These are phyloP conservation scores for Parthenolecanium corni DNA, from an alignment of 2,888 invertebrate species.

Conservation along the genomic window DNA sequence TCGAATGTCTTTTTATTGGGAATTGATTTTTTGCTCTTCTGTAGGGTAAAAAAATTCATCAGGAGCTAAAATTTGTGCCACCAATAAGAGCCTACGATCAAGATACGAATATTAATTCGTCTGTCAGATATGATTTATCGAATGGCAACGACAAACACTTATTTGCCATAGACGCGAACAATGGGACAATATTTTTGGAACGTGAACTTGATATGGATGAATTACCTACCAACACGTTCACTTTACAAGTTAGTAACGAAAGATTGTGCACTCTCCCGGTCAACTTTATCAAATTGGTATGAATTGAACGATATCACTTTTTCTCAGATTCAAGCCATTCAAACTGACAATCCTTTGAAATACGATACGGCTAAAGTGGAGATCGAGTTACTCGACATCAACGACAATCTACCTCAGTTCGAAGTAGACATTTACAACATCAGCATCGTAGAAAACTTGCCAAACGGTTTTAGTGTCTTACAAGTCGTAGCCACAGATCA, in stretches of 20 bases:
- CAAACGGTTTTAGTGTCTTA: conserved; percentile 62
- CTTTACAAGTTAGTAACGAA: conserved; percentile 42
- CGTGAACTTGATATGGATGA: conserved; percentile 69
- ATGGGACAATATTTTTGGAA: conserved; percentile 64
- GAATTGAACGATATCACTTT: too few relatives aligned
- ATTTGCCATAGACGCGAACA: conserved; percentile 60
- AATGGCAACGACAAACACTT: conserved; percentile 66
- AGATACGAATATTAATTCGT: conserved; percentile 60
- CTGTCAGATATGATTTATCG: conserved; percentile 64
- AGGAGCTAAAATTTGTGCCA: conserved; percentile 55
- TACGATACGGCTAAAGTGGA: conserved; percentile 62
- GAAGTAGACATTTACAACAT: conserved; percentile 83
- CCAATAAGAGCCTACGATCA: conserved; percentile 69
- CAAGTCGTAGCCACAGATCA: conserved; percentile 65
- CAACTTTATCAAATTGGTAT: too few relatives aligned
- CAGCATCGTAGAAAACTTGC: conserved; percentile 81
- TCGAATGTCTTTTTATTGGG: too few relatives aligned
- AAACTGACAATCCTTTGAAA: conserved; percentile 65
- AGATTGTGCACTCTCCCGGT: too few relatives aligned
- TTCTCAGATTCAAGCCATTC: conserved; percentile 57
- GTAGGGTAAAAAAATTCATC: conserved; percentile 60
- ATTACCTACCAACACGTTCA: conserved; percentile 65
- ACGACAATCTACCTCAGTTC: conserved; percentile 76
- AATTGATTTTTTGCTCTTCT: too few relatives aligned
- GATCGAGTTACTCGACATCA: conserved; percentile 61